These are phyloP conservation scores for Drosophila buzzatii DNA, from an alignment of 2,888 invertebrate genomes.

Conservation along the genomic window DNA sequence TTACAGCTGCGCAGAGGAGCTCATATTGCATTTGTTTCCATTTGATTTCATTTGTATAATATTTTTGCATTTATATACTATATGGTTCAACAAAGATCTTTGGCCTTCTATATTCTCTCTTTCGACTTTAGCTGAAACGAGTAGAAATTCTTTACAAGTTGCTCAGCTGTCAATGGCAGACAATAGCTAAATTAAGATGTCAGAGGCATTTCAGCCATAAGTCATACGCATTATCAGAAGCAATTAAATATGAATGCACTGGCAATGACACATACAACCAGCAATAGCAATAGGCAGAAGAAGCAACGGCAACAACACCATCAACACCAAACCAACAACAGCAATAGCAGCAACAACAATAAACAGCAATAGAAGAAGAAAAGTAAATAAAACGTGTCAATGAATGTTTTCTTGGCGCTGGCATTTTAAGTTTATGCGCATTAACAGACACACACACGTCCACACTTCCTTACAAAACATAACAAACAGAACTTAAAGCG, in stretches of 20 bases:
- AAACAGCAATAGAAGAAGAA: constrained; percentile 11
- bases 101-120: not conserved
- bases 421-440: constrained; percentile 60
- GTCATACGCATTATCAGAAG: constrained; percentile 72
- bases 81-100: not conserved
- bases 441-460: constrained; percentile 29
- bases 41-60: not conserved
- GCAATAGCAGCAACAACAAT: not conserved
- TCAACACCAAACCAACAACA: not conserved
- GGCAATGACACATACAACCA: constrained; percentile 34
- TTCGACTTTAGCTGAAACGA: not conserved
- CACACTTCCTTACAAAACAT: constrained; percentile 53
- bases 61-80: not conserved
- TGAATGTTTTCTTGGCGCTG: constrained; percentile 43
- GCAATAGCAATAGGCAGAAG: constrained; percentile 17
- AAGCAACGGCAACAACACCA: constrained; percentile 1
- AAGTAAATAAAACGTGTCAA: constrained; percentile 41
- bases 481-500: constrained; percentile 24
- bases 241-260: constrained; percentile 70
- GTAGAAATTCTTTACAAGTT: not conserved
- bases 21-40: not conserved
- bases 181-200: constrained; percentile 72
- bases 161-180: constrained; percentile 20
- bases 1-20: not conserved
- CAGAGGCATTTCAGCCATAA: constrained; percentile 63